Evolutionary conservation across 64 coral and sea anemone species (phyloP).

Genomic region (Actinia equina): DNA sequence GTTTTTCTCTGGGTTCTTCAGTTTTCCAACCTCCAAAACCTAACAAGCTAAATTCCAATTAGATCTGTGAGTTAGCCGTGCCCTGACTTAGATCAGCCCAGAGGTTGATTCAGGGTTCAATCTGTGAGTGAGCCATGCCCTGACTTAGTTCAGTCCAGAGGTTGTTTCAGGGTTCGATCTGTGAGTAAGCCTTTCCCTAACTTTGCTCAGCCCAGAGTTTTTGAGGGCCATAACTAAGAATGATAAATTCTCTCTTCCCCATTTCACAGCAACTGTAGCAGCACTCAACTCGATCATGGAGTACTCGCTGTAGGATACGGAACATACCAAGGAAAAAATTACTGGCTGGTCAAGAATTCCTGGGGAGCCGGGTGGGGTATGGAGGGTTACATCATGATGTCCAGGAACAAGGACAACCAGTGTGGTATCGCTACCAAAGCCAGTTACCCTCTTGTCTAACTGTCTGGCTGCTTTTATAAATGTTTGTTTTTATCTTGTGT

Average conservation of each 20-base stretch:
- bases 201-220: too few species aligned
- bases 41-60: too few species aligned
- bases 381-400: slow-evolving; percentile 81
- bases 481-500: background rate
- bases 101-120: too few species aligned
- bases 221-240: too few species aligned
- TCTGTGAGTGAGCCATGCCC: too few species aligned
- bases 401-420: slow-evolving; percentile 70
- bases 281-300: slow-evolving; percentile 42
- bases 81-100: too few species aligned
- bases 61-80: too few species aligned
- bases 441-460: slow-evolving; percentile 65
- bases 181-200: too few species aligned
- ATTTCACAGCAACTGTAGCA: slow-evolving; percentile 37
- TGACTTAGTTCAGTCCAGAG: too few species aligned
- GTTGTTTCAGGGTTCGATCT: too few species aligned
- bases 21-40: too few species aligned
- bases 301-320: slow-evolving; percentile 77
- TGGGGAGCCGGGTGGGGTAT: slow-evolving; percentile 69
- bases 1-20: too few species aligned
- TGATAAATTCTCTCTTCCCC: background rate
- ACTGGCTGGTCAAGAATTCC: slow-evolving; percentile 82
- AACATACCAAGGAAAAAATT: slow-evolving; percentile 46
- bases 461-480: background rate
- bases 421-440: slow-evolving; percentile 71